Evolutionary conservation across 2,888 invertebrate genomes (phyloP).

Genomic region (Meloe dianella): DNA sequence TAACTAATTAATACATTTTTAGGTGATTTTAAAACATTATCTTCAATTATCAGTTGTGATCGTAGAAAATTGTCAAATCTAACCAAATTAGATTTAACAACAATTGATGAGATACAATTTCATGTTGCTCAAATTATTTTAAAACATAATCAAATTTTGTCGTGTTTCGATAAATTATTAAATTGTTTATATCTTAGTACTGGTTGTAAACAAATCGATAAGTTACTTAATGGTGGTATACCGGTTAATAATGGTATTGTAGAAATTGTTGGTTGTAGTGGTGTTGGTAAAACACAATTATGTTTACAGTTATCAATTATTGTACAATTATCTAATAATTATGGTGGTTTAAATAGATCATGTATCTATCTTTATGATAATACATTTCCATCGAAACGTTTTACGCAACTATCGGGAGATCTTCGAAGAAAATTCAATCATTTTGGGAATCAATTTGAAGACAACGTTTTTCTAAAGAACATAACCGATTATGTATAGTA

Average conservation of each 20-base stretch:
- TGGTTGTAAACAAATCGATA: slow-evolving; percentile 69
- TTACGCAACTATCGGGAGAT: slow-evolving; percentile 63
- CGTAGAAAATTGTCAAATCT: slow-evolving; percentile 19
- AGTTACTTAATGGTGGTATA: slow-evolving; percentile 71
- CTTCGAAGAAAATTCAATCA: neutral
- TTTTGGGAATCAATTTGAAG: slow-evolving; percentile 58
- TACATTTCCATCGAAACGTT: slow-evolving; percentile 72
- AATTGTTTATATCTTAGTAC: slow-evolving; percentile 52
- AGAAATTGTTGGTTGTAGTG: slow-evolving; percentile 82
- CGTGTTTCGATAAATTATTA: neutral
- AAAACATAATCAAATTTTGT: slow-evolving; percentile 21
- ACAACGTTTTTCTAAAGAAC: slow-evolving; percentile 72
- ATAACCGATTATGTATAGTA: slow-evolving; percentile 62
- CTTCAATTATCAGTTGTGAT: neutral
- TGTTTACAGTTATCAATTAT: slow-evolving; percentile 74
- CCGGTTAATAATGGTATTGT: slow-evolving; percentile 68
- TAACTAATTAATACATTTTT: slow-evolving; percentile 2
- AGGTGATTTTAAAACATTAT: slow-evolving; percentile 15
- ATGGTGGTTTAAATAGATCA: slow-evolving; percentile 64
- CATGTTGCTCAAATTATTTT: slow-evolving; percentile 49
- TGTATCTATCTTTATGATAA: slow-evolving; percentile 79
- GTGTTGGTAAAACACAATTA: slow-evolving; percentile 82
- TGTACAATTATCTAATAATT: slow-evolving; percentile 64
- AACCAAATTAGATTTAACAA: slow-evolving; percentile 56
- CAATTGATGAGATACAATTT: slow-evolving; percentile 55